Evolutionary conservation across 2,888 invertebrate genomes (phyloP).

Genomic region (Leptura quadrifasciata): DNA sequence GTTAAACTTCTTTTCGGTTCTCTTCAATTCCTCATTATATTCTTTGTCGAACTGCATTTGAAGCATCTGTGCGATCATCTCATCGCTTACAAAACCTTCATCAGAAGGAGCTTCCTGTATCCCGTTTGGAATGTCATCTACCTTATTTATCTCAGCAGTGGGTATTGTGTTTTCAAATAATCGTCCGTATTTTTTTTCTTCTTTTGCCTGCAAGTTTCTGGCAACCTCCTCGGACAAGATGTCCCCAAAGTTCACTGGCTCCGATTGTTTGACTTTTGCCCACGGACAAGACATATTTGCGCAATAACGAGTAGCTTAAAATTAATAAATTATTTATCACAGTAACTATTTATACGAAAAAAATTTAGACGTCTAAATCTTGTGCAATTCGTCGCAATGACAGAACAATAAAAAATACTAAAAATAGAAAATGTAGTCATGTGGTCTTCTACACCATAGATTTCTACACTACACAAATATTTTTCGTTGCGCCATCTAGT

Average conservation of each 20-base stretch:
- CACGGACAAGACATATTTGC: constrained; percentile 78
- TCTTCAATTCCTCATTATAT: constrained; percentile 86
- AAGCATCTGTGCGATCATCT: constrained; percentile 89
- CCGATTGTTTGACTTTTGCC: constrained; percentile 79
- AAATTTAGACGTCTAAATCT: not conserved
- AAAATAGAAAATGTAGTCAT: too few species aligned
- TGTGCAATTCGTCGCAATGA: not conserved
- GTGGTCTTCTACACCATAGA: not conserved
- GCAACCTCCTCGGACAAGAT: constrained; percentile 96
- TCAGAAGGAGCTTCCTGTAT: constrained; percentile 58
- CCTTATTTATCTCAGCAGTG: constrained; percentile 69
- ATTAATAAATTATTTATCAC: not conserved
- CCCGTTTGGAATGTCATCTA: constrained; percentile 67
- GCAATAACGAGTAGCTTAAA: not conserved
- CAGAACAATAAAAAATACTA: not conserved
- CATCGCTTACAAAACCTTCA: constrained; percentile 76
- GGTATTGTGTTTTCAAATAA: constrained; percentile 69
- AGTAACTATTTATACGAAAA: not conserved
- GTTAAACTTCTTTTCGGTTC: constrained; percentile 87
- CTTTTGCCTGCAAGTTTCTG: constrained; percentile 83
- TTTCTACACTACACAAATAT: not conserved
- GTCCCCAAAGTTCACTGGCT: constrained; percentile 83
- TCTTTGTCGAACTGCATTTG: constrained; percentile 94
- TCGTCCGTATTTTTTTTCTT: constrained; percentile 75
- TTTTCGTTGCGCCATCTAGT: not conserved